These are phyloP conservation scores for Holothuria glaberrima DNA, from an alignment of 35 echinoderm and acorn worm genomes.

Conservation along the genomic window DNA sequence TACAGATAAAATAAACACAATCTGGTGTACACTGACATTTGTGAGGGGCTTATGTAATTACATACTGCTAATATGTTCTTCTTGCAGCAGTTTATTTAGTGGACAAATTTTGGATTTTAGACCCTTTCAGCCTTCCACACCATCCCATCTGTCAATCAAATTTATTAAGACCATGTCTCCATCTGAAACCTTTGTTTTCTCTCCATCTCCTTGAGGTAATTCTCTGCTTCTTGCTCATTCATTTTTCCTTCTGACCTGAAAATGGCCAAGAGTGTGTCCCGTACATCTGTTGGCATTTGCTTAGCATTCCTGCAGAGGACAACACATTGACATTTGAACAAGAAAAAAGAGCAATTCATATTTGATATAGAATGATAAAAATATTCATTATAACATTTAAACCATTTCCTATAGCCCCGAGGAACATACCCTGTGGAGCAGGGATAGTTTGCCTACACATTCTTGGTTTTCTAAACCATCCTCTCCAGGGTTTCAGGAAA, in stretches of 20 bases:
- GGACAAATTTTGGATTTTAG: no score
- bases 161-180: slow-evolving; percentile 84
- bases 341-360: slow-evolving; percentile 6
- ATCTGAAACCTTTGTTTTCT: slow-evolving; percentile 71
- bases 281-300: slow-evolving; percentile 88
- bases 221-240: slow-evolving; percentile 52
- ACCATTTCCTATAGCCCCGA: no score
- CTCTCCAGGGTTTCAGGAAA: no score
- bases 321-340: neutral
- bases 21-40: no score
- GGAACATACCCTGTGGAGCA: no score
- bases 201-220: slow-evolving; percentile 74
- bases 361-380: neutral
- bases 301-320: slow-evolving; percentile 79
- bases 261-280: slow-evolving; percentile 62
- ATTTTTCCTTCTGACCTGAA: slow-evolving; percentile 66
- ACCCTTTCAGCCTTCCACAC: neutral
- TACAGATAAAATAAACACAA: no score
- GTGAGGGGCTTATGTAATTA: no score
- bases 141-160: neutral
- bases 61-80: no score
- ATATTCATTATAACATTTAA: neutral
- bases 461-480: no score
- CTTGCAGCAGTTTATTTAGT: no score
- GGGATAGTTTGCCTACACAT: no score